A percentile compares a stretch with the other conserved stretches of the same genome.
These are phyloP conservation scores for Pristionchus fissidentatus DNA, from an alignment of 2,888 invertebrate species.

Conservation along the genomic window DNA sequence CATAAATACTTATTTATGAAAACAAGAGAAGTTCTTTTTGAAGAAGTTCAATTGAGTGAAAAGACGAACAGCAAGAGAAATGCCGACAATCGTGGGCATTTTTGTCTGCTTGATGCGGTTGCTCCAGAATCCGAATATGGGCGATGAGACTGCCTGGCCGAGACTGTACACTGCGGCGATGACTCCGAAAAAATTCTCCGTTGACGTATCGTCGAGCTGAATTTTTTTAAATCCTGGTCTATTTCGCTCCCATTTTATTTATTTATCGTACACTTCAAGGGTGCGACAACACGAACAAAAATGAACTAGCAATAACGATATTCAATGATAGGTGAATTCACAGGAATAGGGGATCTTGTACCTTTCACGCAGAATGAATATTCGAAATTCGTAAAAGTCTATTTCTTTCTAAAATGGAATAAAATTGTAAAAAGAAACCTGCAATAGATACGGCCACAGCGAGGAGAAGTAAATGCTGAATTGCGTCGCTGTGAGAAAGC, in stretches of 20 bases:
- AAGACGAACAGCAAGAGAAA: slow-evolving; percentile 11
- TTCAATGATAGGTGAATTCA: too few relatives aligned
- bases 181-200: slow-evolving; percentile 62
- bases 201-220: slow-evolving; percentile 49
- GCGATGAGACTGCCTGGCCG: slow-evolving; percentile 59
- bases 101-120: slow-evolving; percentile 60
- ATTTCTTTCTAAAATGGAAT: neutral
- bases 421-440: slow-evolving; percentile 46
- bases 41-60: neutral
- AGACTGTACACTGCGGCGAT: slow-evolving; percentile 63
- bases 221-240: too few relatives aligned
- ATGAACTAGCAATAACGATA: too few relatives aligned
- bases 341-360: too few relatives aligned
- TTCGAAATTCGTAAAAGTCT: neutral
- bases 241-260: too few relatives aligned
- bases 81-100: slow-evolving; percentile 58
- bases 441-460: slow-evolving; percentile 59
- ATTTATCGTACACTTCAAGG: too few relatives aligned
- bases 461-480: slow-evolving; percentile 55
- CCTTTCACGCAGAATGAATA: too few relatives aligned
- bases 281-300: too few relatives aligned
- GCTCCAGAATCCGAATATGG: slow-evolving; percentile 59
- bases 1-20: neutral
- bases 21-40: neutral
- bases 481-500: slow-evolving; percentile 52